phyloP scores from a whole-genome alignment of 1,140 invertebrate genomes.

The Ridgeia piscesae region DNA sequence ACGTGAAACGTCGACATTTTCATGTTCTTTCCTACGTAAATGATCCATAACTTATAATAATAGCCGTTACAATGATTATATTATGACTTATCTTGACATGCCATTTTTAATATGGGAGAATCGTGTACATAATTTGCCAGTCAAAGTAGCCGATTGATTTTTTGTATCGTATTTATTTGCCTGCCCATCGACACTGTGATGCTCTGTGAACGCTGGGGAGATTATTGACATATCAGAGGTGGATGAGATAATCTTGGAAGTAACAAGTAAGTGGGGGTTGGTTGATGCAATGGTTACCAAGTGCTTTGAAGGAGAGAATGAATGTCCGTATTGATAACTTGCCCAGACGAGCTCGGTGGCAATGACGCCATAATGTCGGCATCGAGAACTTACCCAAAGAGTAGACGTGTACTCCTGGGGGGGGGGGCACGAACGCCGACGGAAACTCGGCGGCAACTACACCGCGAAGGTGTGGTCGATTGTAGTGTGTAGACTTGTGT shows the following conservation, averaged over 20 bases:
- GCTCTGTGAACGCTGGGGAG: not conserved
- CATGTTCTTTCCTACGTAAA: not conserved
- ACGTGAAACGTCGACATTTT: no score
- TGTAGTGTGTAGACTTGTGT: not conserved
- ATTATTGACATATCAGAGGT: not conserved
- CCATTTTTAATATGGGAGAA: not conserved
- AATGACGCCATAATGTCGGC: not conserved
- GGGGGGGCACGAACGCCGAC: no score
- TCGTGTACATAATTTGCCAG: not conserved
- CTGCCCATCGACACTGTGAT: not conserved
- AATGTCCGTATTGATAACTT: conserved; percentile 1
- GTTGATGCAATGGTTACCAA: not conserved
- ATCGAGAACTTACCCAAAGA: not conserved
- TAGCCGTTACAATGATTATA: not conserved
- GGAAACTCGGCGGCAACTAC: not conserved
- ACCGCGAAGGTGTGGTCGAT: not conserved
- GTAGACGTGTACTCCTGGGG: no score
- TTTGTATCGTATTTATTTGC: not conserved
- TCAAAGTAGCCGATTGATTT: not conserved
- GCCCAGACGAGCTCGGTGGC: not conserved
- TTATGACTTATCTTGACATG: not conserved
- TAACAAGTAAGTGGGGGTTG: no score
- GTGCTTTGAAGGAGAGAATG: not conserved
- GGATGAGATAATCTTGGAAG: not conserved
- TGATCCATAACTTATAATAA: not conserved